phyloP scores from a whole-genome alignment of 1,140 invertebrate genomes.

The Drosophila sechellia region DNA sequence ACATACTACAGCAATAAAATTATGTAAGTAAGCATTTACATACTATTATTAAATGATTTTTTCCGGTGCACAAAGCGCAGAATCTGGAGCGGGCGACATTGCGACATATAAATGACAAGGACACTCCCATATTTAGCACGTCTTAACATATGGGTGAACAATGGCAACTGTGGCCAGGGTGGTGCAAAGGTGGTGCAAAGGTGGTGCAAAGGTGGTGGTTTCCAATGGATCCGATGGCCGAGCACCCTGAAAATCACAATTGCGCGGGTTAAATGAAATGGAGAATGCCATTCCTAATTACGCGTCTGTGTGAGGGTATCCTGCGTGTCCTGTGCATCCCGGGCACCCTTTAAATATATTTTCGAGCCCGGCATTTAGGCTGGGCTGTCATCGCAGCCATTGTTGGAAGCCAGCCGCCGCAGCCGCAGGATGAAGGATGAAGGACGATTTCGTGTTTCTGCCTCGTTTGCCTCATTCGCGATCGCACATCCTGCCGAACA shows the following conservation, averaged over 20 bases:
- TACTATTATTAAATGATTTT: background rate
- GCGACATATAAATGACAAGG: conserved; percentile 84
- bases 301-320: conserved; percentile 29
- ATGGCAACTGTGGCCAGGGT: conserved; percentile 71
- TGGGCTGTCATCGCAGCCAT: conserved; percentile 81
- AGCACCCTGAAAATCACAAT: conserved; percentile 70
- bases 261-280: conserved; percentile 79
- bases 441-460: conserved; percentile 60
- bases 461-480: conserved; percentile 63
- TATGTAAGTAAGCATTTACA: too few species aligned
- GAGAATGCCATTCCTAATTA: conserved; percentile 84
- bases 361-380: conserved; percentile 52
- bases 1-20: too few species aligned
- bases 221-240: background rate
- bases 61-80: conserved; percentile 27
- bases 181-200: conserved; percentile 31
- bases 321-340: conserved; percentile 34
- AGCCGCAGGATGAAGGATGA: conserved; percentile 62
- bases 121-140: conserved; percentile 84
- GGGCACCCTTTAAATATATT: conserved; percentile 56
- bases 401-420: conserved; percentile 62
- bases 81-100: conserved; percentile 53
- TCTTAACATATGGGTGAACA: conserved; percentile 60
- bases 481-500: conserved; percentile 60
- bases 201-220: conserved; percentile 40